These are phyloP conservation scores for Podarcis raffonei DNA, from an alignment of 2,113 vertebrate species.

Conservation along the genomic window DNA sequence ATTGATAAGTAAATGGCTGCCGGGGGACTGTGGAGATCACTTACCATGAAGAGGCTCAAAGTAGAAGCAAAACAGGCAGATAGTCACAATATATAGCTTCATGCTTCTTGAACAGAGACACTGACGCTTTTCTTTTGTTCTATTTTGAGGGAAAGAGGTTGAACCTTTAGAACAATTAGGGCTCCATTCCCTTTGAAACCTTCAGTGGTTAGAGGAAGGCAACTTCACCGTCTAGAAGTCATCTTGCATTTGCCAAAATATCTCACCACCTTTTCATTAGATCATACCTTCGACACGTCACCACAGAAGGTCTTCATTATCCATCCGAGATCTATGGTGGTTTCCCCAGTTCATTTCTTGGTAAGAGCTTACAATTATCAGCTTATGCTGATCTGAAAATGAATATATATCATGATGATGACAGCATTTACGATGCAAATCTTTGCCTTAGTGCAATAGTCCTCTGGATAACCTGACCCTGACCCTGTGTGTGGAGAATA, in stretches of 20 bases:
- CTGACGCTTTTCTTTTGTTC: conserved; percentile 20
- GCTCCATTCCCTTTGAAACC: conserved; percentile 37
- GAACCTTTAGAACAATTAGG: conserved; percentile 23
- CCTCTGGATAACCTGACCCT: neutral
- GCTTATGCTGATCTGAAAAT: neutral
- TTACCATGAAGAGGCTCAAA: conserved; percentile 68
- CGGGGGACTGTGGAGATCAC: conserved; percentile 58
- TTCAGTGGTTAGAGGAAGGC: conserved; percentile 71
- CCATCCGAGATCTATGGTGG: conserved; percentile 17
- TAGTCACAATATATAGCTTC: conserved; percentile 62
- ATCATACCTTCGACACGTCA: conserved; percentile 41
- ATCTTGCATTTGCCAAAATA: conserved; percentile 32
- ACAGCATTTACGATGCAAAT: neutral
- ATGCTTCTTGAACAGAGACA: conserved; percentile 65
- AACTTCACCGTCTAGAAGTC: conserved; percentile 63
- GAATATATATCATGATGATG: neutral
- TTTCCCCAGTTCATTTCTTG: neutral
- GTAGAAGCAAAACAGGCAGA: conserved; percentile 69
- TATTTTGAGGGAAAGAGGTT: neutral
- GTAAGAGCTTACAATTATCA: conserved; percentile 10
- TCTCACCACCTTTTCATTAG: neutral
- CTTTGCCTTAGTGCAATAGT: neutral
- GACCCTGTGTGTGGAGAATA: neutral
- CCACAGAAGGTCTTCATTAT: conserved; percentile 24
- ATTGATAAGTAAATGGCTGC: conserved; percentile 28